phyloP scores from a whole-genome alignment of 2,113 vertebrate genomes.

The Manacus vitellinus region DNA sequence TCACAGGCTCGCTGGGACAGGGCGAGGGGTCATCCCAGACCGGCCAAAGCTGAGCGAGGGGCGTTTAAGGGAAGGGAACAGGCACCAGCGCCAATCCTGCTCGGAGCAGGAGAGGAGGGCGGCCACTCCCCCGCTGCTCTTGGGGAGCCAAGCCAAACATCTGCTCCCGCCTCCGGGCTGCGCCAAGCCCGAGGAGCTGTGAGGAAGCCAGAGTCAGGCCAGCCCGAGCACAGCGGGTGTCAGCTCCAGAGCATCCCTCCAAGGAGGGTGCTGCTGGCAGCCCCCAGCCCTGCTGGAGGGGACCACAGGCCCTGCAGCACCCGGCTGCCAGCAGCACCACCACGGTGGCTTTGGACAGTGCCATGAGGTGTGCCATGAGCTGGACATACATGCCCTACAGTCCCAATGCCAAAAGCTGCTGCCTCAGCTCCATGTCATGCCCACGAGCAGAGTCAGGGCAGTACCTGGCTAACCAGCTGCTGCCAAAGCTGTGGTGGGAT shows the following conservation, averaged over 20 bases:
- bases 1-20: not conserved
- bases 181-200: not conserved
- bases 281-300: not conserved
- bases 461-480: fast-evolving
- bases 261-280: not conserved
- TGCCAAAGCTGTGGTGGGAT: fast-evolving
- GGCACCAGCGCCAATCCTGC: not conserved
- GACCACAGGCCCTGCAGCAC: not conserved
- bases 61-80: not conserved
- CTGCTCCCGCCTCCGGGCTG: constrained; percentile 23
- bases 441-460: not conserved
- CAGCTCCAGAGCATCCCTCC: not conserved
- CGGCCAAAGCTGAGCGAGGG: not conserved
- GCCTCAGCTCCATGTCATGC: not conserved
- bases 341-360: fast-evolving
- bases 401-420: not conserved
- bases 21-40: not conserved
- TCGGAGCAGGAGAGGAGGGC: not conserved
- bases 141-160: constrained; percentile 47
- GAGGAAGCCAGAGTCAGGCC: not conserved
- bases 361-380: not conserved
- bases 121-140: not conserved
- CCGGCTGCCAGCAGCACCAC: not conserved
- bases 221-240: not conserved
- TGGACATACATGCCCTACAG: fast-evolving